Conservation (phyloP, 2,888 invertebrate species). For the Drosophila diplacantha region DNA sequence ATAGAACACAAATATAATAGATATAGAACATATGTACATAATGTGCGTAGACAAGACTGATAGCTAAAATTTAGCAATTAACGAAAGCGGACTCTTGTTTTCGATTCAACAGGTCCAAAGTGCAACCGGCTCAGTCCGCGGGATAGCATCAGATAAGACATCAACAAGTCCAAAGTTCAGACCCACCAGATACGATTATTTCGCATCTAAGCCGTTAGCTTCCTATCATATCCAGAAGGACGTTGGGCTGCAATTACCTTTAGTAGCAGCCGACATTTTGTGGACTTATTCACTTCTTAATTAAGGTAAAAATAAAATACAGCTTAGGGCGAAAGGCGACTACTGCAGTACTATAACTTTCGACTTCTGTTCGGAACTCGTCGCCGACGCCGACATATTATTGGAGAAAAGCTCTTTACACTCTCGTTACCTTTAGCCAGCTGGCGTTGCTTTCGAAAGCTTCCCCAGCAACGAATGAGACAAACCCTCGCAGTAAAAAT, state of each 20-base stretch:
- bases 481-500: constrained; percentile 10
- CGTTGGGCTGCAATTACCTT: constrained; percentile 52
- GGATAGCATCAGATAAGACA: constrained; percentile 46
- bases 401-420: constrained; percentile 18
- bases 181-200: not conserved
- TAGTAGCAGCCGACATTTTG: constrained; percentile 74
- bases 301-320: not conserved
- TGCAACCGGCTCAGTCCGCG: constrained; percentile 30
- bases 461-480: constrained; percentile 18
- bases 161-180: constrained; percentile 67
- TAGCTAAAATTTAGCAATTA: constrained; percentile 30
- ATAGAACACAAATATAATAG: constrained; percentile 1
- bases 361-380: constrained; percentile 11
- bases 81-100: constrained; percentile 16
- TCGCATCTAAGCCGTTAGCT: not conserved
- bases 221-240: not conserved
- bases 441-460: constrained; percentile 26
- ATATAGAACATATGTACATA: not conserved
- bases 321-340: constrained; percentile 3
- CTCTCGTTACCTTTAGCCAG: constrained; percentile 7
- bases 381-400: constrained; percentile 46
- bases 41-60: too few species aligned
- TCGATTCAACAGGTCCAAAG: constrained; percentile 43
- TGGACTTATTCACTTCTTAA: constrained; percentile 13
- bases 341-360: constrained; percentile 13